phyloP scores from a whole-genome alignment of 2,888 invertebrate genomes.

The Sinotaia quadrata region DNA sequence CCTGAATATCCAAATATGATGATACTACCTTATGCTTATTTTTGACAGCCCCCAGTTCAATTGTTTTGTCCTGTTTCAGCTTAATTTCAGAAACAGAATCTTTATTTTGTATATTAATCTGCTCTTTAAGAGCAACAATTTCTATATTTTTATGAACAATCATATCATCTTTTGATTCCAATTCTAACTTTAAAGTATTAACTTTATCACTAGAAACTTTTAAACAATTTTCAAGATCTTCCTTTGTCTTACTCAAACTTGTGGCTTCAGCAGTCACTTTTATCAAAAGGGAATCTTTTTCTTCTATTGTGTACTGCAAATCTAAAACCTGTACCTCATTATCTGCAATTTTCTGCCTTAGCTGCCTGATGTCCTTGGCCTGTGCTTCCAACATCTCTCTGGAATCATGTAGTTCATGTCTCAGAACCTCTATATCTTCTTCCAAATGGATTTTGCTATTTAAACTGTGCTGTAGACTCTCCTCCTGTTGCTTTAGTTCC shows the following conservation, averaged over 20 bases:
- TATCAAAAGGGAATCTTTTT: conserved; percentile 17
- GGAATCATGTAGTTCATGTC: conserved; percentile 10
- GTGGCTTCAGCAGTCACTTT: conserved; percentile 24
- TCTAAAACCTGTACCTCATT: not conserved
- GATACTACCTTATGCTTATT: conserved; percentile 1
- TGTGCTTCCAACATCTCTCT: not conserved
- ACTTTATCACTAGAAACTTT: conserved; percentile 16
- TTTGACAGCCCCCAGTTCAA: conserved; percentile 8
- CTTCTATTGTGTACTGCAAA: conserved; percentile 23
- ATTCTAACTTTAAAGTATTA: conserved; percentile 1
- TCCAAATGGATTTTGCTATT: not conserved
- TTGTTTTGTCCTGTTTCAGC: not conserved
- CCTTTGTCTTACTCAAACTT: conserved; percentile 31
- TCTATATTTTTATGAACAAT: conserved; percentile 32
- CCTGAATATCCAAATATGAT: conserved; percentile 25
- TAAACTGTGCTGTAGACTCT: not conserved
- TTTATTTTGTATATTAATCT: conserved; percentile 22
- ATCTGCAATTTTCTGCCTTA: not conserved
- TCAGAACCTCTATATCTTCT: conserved; percentile 14
- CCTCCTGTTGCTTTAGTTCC: conserved; percentile 5
- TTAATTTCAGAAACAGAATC: too few species aligned
- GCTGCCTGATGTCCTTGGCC: not conserved
- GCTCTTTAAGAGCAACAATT: conserved; percentile 27
- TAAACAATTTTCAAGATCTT: conserved; percentile 25
- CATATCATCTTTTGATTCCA: conserved; percentile 32